Evolutionary conservation across 2,797 vertebrate genomes (phyloP), one percentile per base, ranked within the genome.

Genomic region (Mormyrops boulengeri): DNA sequence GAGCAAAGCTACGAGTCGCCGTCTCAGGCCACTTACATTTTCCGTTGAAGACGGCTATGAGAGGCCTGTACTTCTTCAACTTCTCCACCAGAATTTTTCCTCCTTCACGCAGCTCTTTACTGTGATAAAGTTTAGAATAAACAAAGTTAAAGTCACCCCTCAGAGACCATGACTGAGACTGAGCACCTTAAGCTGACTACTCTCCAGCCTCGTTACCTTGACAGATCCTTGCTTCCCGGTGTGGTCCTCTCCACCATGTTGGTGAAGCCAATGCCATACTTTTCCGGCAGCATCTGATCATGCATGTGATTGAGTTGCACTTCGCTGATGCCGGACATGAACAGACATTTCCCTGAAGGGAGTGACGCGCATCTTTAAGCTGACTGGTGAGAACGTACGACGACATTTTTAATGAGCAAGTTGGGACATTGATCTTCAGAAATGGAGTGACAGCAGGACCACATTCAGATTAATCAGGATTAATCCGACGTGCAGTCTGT

Each of bases 61-160:
- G 96, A 62, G 99, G 99, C 91, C 95, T 98, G 92, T 97, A 99
- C 91, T 97, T 98, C 90, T 99, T 96, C 87, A 99, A 95, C 94
- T 99, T 99, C 93, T 99, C 97, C 89, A 99, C 95, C 92, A 99
- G 95, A 93, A 99, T 98, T 90, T 97, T 96, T 57, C 98, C 98
- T 94, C 98, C 98, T 96, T 99, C 98, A 87, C 99, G 97, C 90
- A 99, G 97, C 95, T 99, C 99, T 95, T 99, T 99, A 95, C 99
- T 99, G 91, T 22, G 90, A 94, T 50, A 91, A 1, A 90, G 49
- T 12, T 9, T 11, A 62, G 9, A 89, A 90, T 38, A 1, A 19
- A 62, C 84, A 57, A 17, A 30, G 19, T 12, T 4, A 22, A 55
- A 47, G 38, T 66, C 57, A 49, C 7, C 41, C 53, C 26, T 57